These are phyloP conservation scores for Enteromius mattozi DNA, from an alignment of 2,797 vertebrate species.

Conservation along the genomic window DNA sequence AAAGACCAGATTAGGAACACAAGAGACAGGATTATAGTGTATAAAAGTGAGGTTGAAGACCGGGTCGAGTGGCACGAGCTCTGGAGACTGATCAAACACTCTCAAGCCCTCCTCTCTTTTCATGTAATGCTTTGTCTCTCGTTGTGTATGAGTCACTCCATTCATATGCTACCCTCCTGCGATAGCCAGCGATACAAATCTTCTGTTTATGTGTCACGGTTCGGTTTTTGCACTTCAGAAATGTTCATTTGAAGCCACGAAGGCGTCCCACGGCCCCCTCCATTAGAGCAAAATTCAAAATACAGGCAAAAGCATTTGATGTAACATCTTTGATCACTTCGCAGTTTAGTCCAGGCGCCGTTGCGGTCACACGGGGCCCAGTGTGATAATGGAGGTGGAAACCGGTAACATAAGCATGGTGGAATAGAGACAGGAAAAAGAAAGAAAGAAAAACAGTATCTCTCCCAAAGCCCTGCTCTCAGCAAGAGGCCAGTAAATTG, in stretches of 20 bases:
- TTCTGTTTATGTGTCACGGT: constrained; percentile 56
- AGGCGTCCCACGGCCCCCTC: constrained; percentile 31
- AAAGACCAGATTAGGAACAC: constrained; percentile 38
- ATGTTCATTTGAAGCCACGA: constrained; percentile 47
- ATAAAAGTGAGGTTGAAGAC: constrained; percentile 34
- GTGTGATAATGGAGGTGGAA: constrained; percentile 59
- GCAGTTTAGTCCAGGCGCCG: constrained; percentile 59
- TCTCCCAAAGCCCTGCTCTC: constrained; percentile 39
- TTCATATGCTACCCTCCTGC: constrained; percentile 39
- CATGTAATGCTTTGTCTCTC: constrained; percentile 30
- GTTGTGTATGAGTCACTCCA: constrained; percentile 34
- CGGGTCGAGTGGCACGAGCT: constrained; percentile 43
- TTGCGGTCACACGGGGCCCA: constrained; percentile 51
- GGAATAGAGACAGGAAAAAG: constrained; percentile 44
- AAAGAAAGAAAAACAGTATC: constrained; percentile 21
- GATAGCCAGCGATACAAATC: constrained; percentile 55
- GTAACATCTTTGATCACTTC: constrained; percentile 59
- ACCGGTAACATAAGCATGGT: constrained; percentile 60
- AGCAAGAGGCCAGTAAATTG: constrained; percentile 47
- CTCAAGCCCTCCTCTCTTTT: neutral
- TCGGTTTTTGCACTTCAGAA: constrained; percentile 52
- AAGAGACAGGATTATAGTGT: constrained; percentile 49
- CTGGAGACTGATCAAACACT: constrained; percentile 28
- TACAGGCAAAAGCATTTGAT: constrained; percentile 56
- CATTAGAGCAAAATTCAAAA: constrained; percentile 55